These are phyloP conservation scores for Luffia ferchaultella DNA, from an alignment of 2,888 invertebrate species.

Conservation along the genomic window DNA sequence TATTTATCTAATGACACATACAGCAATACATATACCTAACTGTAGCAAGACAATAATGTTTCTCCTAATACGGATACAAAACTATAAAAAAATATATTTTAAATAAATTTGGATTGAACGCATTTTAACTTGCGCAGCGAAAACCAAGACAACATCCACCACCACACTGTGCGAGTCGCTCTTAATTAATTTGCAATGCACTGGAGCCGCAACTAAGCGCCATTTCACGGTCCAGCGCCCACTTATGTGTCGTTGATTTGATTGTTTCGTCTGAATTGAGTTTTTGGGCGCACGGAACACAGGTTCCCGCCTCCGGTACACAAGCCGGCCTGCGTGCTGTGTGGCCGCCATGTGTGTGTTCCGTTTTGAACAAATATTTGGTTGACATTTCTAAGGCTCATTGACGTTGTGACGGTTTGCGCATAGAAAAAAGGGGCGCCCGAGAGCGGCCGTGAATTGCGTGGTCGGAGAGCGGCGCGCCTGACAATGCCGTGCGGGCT, in stretches of 20 bases:
- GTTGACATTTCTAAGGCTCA: constrained; percentile 49
- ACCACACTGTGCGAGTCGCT: neutral
- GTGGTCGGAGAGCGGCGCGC: constrained; percentile 14
- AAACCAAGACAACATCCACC: no score
- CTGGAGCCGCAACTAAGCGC: constrained; percentile 22
- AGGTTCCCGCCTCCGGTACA: neutral
- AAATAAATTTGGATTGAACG: no score
- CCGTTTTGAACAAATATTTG: constrained; percentile 48
- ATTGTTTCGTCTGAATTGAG: constrained; percentile 26
- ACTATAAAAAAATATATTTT: no score
- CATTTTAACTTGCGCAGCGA: no score
- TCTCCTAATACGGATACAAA: no score
- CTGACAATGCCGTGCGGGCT: constrained; percentile 28
- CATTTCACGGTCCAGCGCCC: constrained; percentile 50
- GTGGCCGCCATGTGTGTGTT: constrained; percentile 54
- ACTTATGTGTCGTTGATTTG: constrained; percentile 42
- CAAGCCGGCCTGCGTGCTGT: constrained; percentile 32
- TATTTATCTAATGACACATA: no score
- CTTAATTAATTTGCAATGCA: constrained; percentile 37
- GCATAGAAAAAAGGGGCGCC: constrained; percentile 38
- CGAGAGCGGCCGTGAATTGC: constrained; percentile 21
- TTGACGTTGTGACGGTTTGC: constrained; percentile 45
- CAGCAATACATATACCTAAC: no score
- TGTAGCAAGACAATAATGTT: no score
- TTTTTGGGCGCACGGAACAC: constrained; percentile 33